Evolutionary conservation across 2,888 invertebrate species (phyloP), one percentile per base, ranked within the genome.

Genomic region (Trissolcus japonicus): DNA sequence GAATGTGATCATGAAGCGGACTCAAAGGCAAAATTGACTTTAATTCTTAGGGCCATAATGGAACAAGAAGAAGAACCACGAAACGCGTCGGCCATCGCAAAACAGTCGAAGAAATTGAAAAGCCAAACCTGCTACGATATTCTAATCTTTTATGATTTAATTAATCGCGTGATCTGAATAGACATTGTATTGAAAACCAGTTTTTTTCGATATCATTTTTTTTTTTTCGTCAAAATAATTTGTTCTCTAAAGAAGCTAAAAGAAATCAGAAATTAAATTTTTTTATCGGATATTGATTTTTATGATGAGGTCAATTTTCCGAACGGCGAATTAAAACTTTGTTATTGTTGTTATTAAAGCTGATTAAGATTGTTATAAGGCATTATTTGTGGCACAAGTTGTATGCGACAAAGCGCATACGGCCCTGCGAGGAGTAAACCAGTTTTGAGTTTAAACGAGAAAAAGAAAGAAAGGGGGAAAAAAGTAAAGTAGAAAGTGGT

Each of bases 401-500:
- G 16, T 19, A 41, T 55, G 69, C 40, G 51, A 57, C 63, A 61
- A 56, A 72, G 60, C 73, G 57, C 35, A 51, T 76, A 78, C 80
- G 76, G 75, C 79, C 75, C 79, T 76, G 80, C 43, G 43, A 56
- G 67, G 69, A 43, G 59, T 75, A 78, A 79, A 77, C 69, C 78
- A 78, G 79, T 79, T 78, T 78, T 66, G 46, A 53, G 57, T 72
- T 63, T 63, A 65, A 71, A 63, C 53, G 59, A 60, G 46, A 60
- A 63, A 75, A 60, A 59, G 41, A 17, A 57, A 59, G 40, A 67
- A 51, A 41, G 54, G 63, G 56, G 69, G 65, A 78, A 81, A 83
- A 83, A 83, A 85, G 84, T 84, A 81, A 87, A 86, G 84, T 86
- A 87, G 88, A 88, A 88, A 88, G 88, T 87, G 86, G 88, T 88